Percentiles rank a stretch among this genome's conserved stretches.
Conservation (phyloP, 2,888 invertebrate species). For the Acleris literana region DNA sequence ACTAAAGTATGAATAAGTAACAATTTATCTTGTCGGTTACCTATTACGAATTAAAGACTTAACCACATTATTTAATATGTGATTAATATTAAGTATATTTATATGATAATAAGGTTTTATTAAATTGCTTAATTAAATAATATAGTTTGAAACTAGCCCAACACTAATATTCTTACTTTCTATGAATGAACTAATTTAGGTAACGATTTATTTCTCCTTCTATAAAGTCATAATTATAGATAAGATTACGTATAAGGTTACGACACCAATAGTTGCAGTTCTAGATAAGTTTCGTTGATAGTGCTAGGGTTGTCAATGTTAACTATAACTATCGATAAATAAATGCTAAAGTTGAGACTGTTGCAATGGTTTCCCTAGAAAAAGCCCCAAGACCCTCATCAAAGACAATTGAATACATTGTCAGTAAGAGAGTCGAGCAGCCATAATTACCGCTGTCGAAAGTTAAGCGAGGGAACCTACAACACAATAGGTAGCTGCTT, state of each 20-base stretch:
- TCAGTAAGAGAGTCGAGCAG: constrained; percentile 47
- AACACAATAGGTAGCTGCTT: constrained; percentile 62
- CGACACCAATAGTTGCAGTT: constrained; percentile 7
- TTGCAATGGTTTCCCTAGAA: constrained; percentile 21
- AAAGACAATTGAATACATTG: constrained; percentile 30
- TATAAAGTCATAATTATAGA: constrained; percentile 26
- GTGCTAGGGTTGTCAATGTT: background rate
- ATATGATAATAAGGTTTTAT: too few species aligned
- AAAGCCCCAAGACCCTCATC: constrained; percentile 12
- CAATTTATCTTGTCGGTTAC: too few species aligned
- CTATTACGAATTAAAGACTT: too few species aligned
- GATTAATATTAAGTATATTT: too few species aligned
- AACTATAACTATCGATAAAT: background rate
- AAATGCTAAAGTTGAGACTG: background rate
- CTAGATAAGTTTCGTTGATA: constrained; percentile 13
- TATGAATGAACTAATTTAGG: too few species aligned
- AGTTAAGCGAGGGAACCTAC: constrained; percentile 63
- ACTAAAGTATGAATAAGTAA: too few species aligned
- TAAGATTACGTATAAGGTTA: constrained; percentile 22
- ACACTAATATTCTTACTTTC: too few species aligned
- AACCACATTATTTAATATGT: too few species aligned
- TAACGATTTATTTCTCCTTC: constrained; percentile 15
- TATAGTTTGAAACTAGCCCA: too few species aligned
- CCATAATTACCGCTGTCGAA: constrained; percentile 61
- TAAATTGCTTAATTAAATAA: too few species aligned